These are phyloP conservation scores for Phalacrocorax pelagicus DNA, from an alignment of 2,113 vertebrate species.

Conservation along the genomic window DNA sequence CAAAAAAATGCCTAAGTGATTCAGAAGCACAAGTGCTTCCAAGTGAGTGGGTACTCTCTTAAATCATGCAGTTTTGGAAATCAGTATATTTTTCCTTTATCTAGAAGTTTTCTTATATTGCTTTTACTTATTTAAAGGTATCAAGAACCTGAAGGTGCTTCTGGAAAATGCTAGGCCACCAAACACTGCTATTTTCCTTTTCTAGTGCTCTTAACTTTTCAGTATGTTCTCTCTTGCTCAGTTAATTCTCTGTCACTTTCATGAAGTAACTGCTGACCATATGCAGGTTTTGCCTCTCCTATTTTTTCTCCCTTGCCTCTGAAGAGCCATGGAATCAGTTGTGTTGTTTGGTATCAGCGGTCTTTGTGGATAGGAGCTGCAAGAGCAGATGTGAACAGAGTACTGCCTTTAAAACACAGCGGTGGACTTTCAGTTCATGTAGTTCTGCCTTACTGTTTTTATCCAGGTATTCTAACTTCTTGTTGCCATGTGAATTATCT, in stretches of 20 bases:
- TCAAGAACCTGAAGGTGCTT: background rate
- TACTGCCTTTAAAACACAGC: background rate
- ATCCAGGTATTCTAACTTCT: background rate
- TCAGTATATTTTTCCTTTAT: background rate
- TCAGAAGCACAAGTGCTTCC: background rate
- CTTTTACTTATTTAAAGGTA: background rate
- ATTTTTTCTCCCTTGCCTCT: background rate
- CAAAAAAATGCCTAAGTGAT: rapidly evolving
- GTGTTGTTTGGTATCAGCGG: rapidly evolving
- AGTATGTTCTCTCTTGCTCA: background rate
- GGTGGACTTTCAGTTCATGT: background rate
- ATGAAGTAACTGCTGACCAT: background rate
- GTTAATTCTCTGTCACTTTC: background rate
- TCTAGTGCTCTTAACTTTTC: background rate
- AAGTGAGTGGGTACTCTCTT: background rate
- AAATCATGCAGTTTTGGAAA: background rate
- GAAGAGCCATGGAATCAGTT: background rate
- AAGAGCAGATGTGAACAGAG: background rate
- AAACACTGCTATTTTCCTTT: background rate
- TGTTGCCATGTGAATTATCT: background rate
- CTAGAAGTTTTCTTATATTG: background rate
- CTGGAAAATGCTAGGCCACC: background rate
- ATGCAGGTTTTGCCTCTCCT: rapidly evolving
- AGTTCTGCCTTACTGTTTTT: background rate
- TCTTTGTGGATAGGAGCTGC: background rate